Conservation (phyloP, 2,888 invertebrate species). For the Lymantria dispar region DNA sequence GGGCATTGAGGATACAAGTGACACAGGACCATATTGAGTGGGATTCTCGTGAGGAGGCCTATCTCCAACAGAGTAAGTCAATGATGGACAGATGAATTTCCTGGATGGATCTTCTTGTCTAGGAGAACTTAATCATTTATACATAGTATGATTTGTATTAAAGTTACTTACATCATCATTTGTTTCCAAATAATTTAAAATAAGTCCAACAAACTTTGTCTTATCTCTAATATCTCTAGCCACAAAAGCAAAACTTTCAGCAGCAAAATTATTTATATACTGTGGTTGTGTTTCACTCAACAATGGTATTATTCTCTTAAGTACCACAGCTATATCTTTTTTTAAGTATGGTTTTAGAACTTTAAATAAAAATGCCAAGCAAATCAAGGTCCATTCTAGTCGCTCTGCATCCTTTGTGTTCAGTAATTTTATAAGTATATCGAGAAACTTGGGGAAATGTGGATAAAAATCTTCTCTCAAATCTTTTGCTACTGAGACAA, state of each 20-base stretch:
- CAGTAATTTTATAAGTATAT: constrained; percentile 86
- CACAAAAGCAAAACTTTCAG: constrained; percentile 97
- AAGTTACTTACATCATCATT: constrained; percentile 85
- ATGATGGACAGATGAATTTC: no score
- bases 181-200: constrained; percentile 85
- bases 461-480: constrained; percentile 93
- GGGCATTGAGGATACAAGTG: no score
- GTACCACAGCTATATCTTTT: constrained; percentile 88
- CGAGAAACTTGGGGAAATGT: constrained; percentile 90
- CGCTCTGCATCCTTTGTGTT: constrained; percentile 91
- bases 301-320: constrained; percentile 88
- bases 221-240: constrained; percentile 93
- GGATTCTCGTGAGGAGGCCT: no score
- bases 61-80: no score
- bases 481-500: constrained; percentile 93
- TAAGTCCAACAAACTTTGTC: constrained; percentile 86
- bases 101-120: no score
- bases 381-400: constrained; percentile 92
- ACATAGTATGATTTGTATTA: not conserved
- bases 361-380: constrained; percentile 95
- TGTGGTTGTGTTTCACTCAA: constrained; percentile 89
- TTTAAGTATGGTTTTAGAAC: constrained; percentile 92
- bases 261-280: constrained; percentile 96
- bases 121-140: not conserved
- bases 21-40: no score